Evolutionary conservation across 2,113 vertebrate species (phyloP), one percentile per base, ranked within the genome.

Genomic region (Bolborhynchus lineola): DNA sequence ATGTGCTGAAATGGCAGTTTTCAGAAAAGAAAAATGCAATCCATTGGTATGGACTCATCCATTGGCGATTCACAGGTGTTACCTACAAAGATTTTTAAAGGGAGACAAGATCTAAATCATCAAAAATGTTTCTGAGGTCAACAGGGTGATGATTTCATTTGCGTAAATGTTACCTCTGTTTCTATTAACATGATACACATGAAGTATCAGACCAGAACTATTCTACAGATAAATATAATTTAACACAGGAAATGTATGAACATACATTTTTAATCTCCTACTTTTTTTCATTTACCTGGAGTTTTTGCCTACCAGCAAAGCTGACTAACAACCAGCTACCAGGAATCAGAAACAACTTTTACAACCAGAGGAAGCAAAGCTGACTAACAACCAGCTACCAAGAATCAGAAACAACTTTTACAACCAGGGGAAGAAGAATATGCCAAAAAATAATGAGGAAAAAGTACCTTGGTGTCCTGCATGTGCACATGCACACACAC

Each of bases 321-420:
- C 41, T 74, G 67, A 74, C 46, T 46, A 59, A 76, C 80, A 91
- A 65, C n/a, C 28, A 89, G 35, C 55, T 89, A 64, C 37, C 59
- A 92, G 68, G 86, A 81, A 90, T 89, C 41, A 95, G 47, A 82
- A 94, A 95, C 62, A 86, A 67, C 1, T 39, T 55, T 31, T 55
- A 55, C 52, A 55, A 31, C 52, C 52, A 55, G 17, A 17, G 14
- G 46, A 87, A 88, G 23, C 59, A 90, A 19, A 59, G 41, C 41
- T 74, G 67, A 74, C 46, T 46, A 59, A 76, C 80, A 91, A 65
- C n/a, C 28, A 89, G 35, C 55, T 89, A 64, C 37, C 59, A 92
- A 70, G 86, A 81, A 90, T 89, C 41, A 95, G 47, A 80, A 94
- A 95, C 65, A 86, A 67, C 1, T 41, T 55, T 31, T 55, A 55